Base-by-base conservation (phyloP, 2,113 vertebrate genomes). In the Semnornis frantzii region DNA sequence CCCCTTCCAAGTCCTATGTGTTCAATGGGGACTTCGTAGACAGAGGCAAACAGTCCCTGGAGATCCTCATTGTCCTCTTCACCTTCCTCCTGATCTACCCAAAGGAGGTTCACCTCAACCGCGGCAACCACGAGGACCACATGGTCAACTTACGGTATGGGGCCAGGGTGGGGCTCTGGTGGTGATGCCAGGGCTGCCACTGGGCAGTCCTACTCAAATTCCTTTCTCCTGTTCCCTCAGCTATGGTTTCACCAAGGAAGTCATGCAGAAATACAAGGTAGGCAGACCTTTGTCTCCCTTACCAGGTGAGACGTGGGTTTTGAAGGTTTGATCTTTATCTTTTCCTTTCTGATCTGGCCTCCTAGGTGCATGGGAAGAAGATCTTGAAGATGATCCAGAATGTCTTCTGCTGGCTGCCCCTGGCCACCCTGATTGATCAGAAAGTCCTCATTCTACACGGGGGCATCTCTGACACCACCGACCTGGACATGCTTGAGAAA, bases 11-110 rank as follows among this genome's bases (percentile, higher is more conserved):
- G 44, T 96, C 98, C 1, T 99, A 99, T 0, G 97, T 99, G 79
- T 99, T 99, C 96, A 99, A 99, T 0, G 98, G 99, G 6, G 99
- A 99, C 94, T 99, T 98, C 21, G 99, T 99, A 95, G 99, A 99
- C 87, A 97, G 99, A 94, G 99, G 99, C 66, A 98, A 98, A 76
- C 97, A 98, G 92, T 99, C 99, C 13, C 94, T 99, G 1, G 99
- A 99, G 97, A 98, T 99, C 87, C 97, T 99, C 85, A 97, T 99
- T 90, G 85, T 99, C 69, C 97, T 99, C 65, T 99, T 99, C 50
- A 97, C 98, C 71, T 99, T 99, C 97, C 98, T 99, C 96, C 89
- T 99, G 88, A 97, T 99, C 87, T 99, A 99, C 52, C 99, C 99
- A 4, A 98, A 98, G 27, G 98, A 98, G 57, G 97, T 99, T 84